Base-by-base conservation (phyloP, 1,140 invertebrate genomes). In the Formica exsecta region DNA sequence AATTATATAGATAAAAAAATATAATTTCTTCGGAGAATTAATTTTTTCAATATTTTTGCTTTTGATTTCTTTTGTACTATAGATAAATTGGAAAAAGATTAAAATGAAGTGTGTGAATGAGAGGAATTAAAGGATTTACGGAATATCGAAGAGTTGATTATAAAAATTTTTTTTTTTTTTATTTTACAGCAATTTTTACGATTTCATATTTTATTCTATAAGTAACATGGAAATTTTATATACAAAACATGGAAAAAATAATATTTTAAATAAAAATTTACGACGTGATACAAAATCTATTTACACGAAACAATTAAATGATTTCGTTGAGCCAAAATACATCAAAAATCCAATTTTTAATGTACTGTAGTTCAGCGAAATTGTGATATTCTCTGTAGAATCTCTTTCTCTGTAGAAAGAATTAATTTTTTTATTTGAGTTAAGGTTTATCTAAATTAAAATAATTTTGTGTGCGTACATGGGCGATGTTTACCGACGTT, bases 241-340 rank as follows among this genome's bases (percentile, higher is more conserved):
- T 36, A n/a, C 16, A 32, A 7, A 54, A 7, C 16, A 8, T 48
- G 9, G n/a, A 54, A 79, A 54, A 79, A 68, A 16, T 54, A 66
- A 51, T 57, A 80, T 70, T 68, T 54, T 25, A 54, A 70, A 54
- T 68, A 38, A 68, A 57, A 80, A 54, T 79, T 54, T 36, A 25
- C 7, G 19, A 66, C 16, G 22, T 19, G 19, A 41, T 29, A 25
- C 25, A 22, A 65, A 64, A 68, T 80, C 44, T 13, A 57, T 16
- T 41, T 79, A 36, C n/a, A 66, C 44, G 3, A 48, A 38, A 38
- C 38, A 38, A 6, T 0, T 3, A 48, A 3, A 51, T 48, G 13
- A 16, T 48, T 51, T 51, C 8, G 48, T 19, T 16, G 16, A 51
- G 4, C 13, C 13, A 16, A 3, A 51, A 19, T 51, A 51, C 16